Base-by-base conservation (phyloP, 2,797 vertebrate genomes). In the Microctenopoma steveboyesi region DNA sequence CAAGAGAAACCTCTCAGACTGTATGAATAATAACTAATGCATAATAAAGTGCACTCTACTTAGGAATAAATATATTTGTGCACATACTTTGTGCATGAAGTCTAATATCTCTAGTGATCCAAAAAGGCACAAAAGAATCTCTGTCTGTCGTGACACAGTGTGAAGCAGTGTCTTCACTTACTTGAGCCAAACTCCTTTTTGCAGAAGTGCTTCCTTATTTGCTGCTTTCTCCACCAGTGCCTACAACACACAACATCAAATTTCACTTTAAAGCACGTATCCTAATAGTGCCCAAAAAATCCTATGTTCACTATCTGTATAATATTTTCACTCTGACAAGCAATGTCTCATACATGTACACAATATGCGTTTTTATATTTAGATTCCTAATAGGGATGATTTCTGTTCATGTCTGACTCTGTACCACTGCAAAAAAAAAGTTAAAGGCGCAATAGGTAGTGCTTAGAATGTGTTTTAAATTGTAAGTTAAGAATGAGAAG, bases 181-280 rank as follows among this genome's bases (percentile, higher is more conserved):
- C 90, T 59, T 82, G 70, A 91, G 82, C 89, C 88, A 92, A 40
- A 72, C 4, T 28, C 6, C 27, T 63, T 61, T 78, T 39, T 49
- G 72, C 2, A 39, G 37, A 1, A 37, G 15, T 67, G 59, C 25
- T 0, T 81, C 83, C 53, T 54, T 49, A 63, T 50, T 48, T 15
- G 42, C 33, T 35, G 55, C n/a, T 5, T 8, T 55, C 15, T 63
- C 79, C 67, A 30, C 73, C 27, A 64, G 42, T 0, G 0, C 69
- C 90, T 91, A 13, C 4, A 79, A 73, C 70, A 69, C 40, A 81
- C 28, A 82, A 52, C n/a, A 62, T 45, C 4, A 66, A 46, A 1
- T 7, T 27, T 72, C 4, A 66, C 7, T 22, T 53, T 7, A 13
- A 30, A 55, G 6, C 5, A 18, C 43, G 4, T 6, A 18, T n/a